Percentiles rank a stretch among this genome's conserved stretches.
phyloP scores from a whole-genome alignment of 30 jellyfish, hydroid and myxozoan genomes.

The Sanderia malayensis region DNA sequence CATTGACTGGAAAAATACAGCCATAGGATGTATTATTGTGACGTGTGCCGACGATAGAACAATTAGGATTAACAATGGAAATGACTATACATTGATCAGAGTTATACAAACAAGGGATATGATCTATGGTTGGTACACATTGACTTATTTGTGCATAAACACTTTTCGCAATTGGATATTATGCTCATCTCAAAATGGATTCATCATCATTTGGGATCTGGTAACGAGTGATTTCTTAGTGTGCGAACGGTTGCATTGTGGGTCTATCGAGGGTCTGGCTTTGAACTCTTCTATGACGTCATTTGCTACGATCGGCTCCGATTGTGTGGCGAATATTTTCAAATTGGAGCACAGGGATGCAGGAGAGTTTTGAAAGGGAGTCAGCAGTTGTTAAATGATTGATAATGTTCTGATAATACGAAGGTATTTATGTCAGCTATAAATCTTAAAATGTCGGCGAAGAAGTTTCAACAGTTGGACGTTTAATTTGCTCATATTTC shows the following conservation, averaged over 20 bases:
- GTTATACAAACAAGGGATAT: slow-evolving; percentile 44
- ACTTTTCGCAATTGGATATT: slow-evolving; percentile 41
- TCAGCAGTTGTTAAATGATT: too few species aligned
- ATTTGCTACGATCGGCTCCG: slow-evolving; percentile 80
- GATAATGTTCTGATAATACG: too few species aligned
- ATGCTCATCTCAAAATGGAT: slow-evolving; percentile 92
- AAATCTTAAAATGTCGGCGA: too few species aligned
- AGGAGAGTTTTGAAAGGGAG: too few species aligned
- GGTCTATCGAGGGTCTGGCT: slow-evolving; percentile 93
- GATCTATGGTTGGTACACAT: slow-evolving; percentile 92
- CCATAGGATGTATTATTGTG: slow-evolving; percentile 37
- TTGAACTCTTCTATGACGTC: slow-evolving; percentile 14
- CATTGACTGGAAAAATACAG: slow-evolving; percentile 77
- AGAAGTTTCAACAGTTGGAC: too few species aligned
- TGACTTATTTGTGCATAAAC: slow-evolving; percentile 71
- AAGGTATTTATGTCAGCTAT: too few species aligned
- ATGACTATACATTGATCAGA: slow-evolving; percentile 37
- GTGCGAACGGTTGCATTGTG: slow-evolving; percentile 68
- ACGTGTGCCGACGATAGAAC: slow-evolving; percentile 98
- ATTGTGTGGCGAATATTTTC: slow-evolving; percentile 64
- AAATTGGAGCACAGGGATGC: too few species aligned
- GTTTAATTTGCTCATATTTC: too few species aligned
- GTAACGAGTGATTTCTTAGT: slow-evolving; percentile 18
- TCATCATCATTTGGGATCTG: slow-evolving; percentile 69
- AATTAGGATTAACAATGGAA: slow-evolving; percentile 72